A percentile compares a stretch with the other conserved stretches of the same genome.
Evolutionary conservation across 2,888 invertebrate species (phyloP).

Genomic region (Apotomis turbidana): DNA sequence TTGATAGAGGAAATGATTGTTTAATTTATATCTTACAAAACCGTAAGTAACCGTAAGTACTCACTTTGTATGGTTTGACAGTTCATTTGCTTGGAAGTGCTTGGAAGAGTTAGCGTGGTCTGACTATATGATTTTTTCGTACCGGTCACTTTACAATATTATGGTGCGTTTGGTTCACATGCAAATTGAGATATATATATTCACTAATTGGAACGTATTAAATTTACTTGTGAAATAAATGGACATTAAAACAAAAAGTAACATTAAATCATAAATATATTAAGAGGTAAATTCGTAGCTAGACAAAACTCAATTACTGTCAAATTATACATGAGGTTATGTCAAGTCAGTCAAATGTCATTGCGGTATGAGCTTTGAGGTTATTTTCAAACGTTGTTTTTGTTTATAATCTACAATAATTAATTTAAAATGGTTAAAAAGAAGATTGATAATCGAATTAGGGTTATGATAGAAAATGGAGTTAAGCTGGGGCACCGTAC

Average conservation of each 20-base stretch:
- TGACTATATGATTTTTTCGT: no score
- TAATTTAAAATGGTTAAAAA: slow-evolving; percentile 90
- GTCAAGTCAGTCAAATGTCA: slow-evolving; percentile 6
- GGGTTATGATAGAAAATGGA: slow-evolving; percentile 98
- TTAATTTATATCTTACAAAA: no score
- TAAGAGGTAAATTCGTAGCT: not conserved
- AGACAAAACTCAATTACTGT: slow-evolving; percentile 22
- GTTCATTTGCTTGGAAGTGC: no score
- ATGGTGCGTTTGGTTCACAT: slow-evolving; percentile 2
- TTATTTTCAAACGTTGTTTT: slow-evolving; percentile 39
- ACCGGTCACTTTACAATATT: not conserved
- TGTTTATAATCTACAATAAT: slow-evolving; percentile 40
- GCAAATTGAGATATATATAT: not conserved
- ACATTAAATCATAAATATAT: no score
- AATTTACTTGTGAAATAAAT: no score
- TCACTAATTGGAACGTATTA: no score
- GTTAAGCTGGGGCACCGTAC: slow-evolving; percentile 95
- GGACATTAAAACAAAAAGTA: no score
- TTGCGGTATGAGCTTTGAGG: slow-evolving; percentile 30
- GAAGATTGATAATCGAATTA: slow-evolving; percentile 98
- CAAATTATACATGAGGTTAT: slow-evolving; percentile 56
- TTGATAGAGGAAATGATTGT: no score
- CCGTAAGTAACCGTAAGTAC: no score
- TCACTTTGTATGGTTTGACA: no score
- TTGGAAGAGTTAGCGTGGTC: no score